phyloP scores from a whole-genome alignment of 2,888 invertebrate species.

The Cheilosia soror region DNA sequence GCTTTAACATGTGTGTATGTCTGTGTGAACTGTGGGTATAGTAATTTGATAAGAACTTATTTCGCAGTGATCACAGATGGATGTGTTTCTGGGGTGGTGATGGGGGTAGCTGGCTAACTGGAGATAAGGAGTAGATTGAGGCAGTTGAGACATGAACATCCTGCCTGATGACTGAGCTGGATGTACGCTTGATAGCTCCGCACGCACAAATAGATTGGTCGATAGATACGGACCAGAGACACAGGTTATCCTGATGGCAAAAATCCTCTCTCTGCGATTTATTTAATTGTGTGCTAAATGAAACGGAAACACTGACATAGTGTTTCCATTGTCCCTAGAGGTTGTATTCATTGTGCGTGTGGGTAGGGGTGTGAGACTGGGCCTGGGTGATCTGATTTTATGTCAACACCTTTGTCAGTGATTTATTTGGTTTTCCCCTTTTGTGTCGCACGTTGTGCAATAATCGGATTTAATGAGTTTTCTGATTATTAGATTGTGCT shows the following conservation, averaged over 20 bases:
- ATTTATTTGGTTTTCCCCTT: constrained; percentile 67
- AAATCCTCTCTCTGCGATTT: constrained; percentile 66
- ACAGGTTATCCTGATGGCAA: constrained; percentile 45
- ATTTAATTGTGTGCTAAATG: constrained; percentile 83
- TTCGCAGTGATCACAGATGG: constrained; percentile 56
- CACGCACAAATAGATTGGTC: constrained; percentile 35
- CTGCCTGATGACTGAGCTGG: constrained; percentile 28
- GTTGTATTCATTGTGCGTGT: constrained; percentile 10
- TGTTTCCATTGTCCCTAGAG: constrained; percentile 26
- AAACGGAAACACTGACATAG: constrained; percentile 79
- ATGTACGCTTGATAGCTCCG: constrained; percentile 43
- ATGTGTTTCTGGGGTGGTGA: constrained; percentile 1
- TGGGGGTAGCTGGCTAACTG: background rate
- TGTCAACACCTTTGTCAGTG: constrained; percentile 74
- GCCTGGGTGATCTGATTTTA: constrained; percentile 67
- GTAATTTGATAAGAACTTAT: constrained; percentile 70
- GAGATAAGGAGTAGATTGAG: constrained; percentile 41
- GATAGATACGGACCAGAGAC: constrained; percentile 11
- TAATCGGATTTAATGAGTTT: constrained; percentile 69
- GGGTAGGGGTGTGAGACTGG: constrained; percentile 3
- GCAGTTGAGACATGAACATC: constrained; percentile 67
- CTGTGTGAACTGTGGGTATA: background rate
- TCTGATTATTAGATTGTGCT: constrained; percentile 24
- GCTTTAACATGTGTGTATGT: constrained; percentile 6
- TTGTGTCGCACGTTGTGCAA: constrained; percentile 45